These are phyloP conservation scores for Poeciliopsis retropinna DNA, from an alignment of 2,113 vertebrate genomes.

Conservation along the genomic window DNA sequence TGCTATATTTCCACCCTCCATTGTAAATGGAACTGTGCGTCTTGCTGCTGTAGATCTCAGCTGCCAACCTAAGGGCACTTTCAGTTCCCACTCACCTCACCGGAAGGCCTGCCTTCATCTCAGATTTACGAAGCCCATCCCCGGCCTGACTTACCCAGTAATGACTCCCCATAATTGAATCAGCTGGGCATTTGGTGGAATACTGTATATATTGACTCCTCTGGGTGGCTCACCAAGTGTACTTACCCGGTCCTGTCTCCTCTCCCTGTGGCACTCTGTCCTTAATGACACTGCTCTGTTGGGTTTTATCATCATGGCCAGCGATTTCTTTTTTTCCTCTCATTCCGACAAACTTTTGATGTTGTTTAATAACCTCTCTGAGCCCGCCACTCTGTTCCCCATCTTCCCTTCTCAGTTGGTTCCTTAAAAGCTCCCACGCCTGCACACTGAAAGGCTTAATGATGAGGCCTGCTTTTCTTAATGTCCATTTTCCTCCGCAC, in stretches of 20 bases:
- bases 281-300: constrained; percentile 38
- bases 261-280: constrained; percentile 2
- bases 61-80: constrained; percentile 32
- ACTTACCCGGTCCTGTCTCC: constrained; percentile 16
- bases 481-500: constrained; percentile 60
- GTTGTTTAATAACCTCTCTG: constrained; percentile 3
- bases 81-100: constrained; percentile 28
- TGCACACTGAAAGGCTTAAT: constrained; percentile 36
- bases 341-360: constrained; percentile 50
- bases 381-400: constrained; percentile 1
- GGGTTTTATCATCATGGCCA: constrained; percentile 33
- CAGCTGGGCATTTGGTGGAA: constrained; percentile 51
- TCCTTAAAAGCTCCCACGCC: constrained; percentile 23
- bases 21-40: constrained; percentile 37
- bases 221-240: constrained; percentile 24
- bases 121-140: constrained; percentile 45
- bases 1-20: constrained; percentile 12
- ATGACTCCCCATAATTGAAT: constrained; percentile 60
- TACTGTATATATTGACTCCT: constrained; percentile 49
- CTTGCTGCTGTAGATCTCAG: constrained; percentile 13
- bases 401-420: background rate
- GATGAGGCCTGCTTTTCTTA: constrained; percentile 50
- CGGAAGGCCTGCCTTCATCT: constrained; percentile 17
- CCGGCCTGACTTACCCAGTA: constrained; percentile 39
- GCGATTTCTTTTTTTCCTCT: constrained; percentile 30